These are phyloP conservation scores for Thryonomys swinderianus DNA, from an alignment of 2,113 vertebrate genomes.

Conservation along the genomic window DNA sequence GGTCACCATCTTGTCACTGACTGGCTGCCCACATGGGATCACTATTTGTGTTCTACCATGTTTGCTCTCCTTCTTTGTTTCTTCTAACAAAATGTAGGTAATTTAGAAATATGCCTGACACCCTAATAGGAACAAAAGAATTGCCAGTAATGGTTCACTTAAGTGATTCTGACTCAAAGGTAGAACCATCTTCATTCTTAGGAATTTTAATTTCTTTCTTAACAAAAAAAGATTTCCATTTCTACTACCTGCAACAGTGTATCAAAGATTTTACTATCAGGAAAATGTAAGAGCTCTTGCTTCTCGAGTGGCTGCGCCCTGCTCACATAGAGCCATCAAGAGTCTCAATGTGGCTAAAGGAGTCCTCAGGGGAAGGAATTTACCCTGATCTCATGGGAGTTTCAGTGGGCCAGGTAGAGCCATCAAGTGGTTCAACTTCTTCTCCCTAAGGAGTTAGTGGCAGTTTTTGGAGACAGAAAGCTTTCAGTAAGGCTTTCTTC, in stretches of 20 bases:
- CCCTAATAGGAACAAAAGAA: not conserved
- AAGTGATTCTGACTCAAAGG: not conserved
- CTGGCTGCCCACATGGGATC: not conserved
- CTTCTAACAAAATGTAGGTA: not conserved
- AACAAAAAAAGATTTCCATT: not conserved
- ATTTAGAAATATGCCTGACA: not conserved
- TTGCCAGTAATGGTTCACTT: not conserved
- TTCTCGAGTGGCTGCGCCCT: not conserved
- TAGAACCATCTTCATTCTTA: not conserved
- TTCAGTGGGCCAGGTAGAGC: not conserved
- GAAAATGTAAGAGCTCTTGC: not conserved
- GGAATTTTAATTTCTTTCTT: not conserved
- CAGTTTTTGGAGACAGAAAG: not conserved
- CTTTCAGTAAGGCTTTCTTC: not conserved
- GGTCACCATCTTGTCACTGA: not conserved
- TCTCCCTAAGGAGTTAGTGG: not conserved
- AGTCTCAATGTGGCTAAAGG: not conserved
- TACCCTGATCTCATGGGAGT: no score
- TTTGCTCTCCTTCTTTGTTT: not conserved
- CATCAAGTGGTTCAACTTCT: not conserved
- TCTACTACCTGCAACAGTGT: not conserved
- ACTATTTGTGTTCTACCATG: not conserved
- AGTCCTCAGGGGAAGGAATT: not conserved
- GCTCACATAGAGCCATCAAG: not conserved
- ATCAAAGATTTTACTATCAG: not conserved